Evolutionary conservation across 2,797 vertebrate genomes (phyloP).

Genomic region (Taenioides sp.): DNA sequence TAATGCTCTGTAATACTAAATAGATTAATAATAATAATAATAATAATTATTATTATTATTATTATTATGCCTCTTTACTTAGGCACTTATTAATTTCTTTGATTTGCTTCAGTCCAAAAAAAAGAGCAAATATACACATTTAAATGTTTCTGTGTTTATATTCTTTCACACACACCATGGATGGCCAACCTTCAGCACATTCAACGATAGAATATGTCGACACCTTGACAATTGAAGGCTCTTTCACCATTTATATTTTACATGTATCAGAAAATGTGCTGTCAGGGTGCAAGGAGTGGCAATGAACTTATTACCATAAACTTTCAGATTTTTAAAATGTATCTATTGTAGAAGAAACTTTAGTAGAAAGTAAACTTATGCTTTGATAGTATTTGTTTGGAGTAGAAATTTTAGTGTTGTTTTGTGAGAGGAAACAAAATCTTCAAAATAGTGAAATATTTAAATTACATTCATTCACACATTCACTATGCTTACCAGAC

Average conservation of each 20-base stretch:
- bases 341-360: background rate
- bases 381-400: background rate
- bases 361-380: background rate
- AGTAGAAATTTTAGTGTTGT: too few relatives aligned
- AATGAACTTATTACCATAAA: background rate
- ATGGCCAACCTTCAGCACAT: background rate
- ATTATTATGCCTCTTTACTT: background rate
- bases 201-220: background rate
- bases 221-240: conserved; percentile 7
- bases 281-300: background rate
- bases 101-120: background rate
- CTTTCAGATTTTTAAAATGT: background rate
- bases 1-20: too few relatives aligned
- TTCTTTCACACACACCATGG: background rate
- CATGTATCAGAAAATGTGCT: background rate
- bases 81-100: background rate
- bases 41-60: too few relatives aligned
- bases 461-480: too few relatives aligned
- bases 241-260: conserved; percentile 2
- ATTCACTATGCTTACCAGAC: too few relatives aligned
- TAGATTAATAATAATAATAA: too few relatives aligned
- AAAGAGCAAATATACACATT: background rate
- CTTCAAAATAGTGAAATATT: too few relatives aligned
- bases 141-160: background rate
- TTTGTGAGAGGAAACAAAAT: too few relatives aligned